Evolutionary conservation across 2,888 invertebrate genomes (phyloP), one percentile per base, ranked within the genome.

Genomic region (Panopea generosa): DNA sequence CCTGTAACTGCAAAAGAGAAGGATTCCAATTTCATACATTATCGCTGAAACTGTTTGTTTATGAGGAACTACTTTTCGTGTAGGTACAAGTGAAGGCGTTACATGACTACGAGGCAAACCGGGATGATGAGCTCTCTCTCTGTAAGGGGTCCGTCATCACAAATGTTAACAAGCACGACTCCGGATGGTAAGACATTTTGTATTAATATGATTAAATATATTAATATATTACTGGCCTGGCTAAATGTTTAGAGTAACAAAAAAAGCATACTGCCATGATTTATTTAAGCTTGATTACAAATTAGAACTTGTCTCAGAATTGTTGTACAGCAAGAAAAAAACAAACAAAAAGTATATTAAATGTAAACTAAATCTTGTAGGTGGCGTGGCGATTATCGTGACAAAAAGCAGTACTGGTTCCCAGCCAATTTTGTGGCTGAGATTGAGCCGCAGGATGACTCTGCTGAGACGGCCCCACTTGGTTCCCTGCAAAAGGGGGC

Each of bases 351-450:
- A n/a, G n/a, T n/a, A n/a, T n/a, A n/a, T n/a, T n/a, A n/a, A n/a
- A n/a, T n/a, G n/a, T n/a, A n/a, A n/a, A n/a, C n/a, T n/a, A n/a
- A 11, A 33, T 33, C 16, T 66, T 45, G 11, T 74, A 92, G 93
- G 93, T 99, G 98, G 98, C 94, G 95, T 40, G 99, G 99, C 0
- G 98, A 99, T 93, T 98, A 98, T 90, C 97, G 97, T 14, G 97
- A 97, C 16, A 96, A 96, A 93, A 95, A 95, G 63, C 96, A 97
- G 87, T 96, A 96, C 76, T 98, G 97, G 96, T 97, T 99, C 91
- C 99, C 99, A 0, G 95, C 97, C 0, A 98, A 97, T 93, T 97
- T 97, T 90, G 98, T 98, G 0, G 95, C 96, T 91, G 97, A 97
- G 93, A 94, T 96, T 26, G 90, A 90, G 53, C 72, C 83, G 1